A percentile compares a stretch with the other conserved stretches of the same genome.
phyloP scores from a whole-genome alignment of 2,888 invertebrate genomes.

The Eudemis profundana region DNA sequence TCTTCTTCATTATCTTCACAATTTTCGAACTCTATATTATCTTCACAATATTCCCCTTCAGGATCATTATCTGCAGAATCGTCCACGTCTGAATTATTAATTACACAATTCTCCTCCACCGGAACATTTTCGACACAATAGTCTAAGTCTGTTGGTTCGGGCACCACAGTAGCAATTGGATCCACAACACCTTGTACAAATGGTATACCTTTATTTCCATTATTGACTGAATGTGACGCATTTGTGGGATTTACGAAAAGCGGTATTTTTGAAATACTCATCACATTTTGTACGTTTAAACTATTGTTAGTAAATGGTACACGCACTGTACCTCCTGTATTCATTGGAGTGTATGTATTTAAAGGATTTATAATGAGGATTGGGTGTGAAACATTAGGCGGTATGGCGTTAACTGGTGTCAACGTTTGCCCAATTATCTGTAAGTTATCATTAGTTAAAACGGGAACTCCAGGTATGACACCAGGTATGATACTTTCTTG shows the following conservation, averaged over 20 bases:
- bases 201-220: neutral
- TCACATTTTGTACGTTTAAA: neutral
- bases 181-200: neutral
- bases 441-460: slow-evolving; percentile 22
- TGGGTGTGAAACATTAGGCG: neutral
- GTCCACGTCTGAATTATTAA: neutral
- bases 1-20: slow-evolving; percentile 2
- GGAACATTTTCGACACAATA: neutral
- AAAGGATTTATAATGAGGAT: slow-evolving; percentile 23
- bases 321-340: neutral
- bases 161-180: neutral
- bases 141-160: neutral
- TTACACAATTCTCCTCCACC: neutral
- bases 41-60: neutral
- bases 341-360: neutral
- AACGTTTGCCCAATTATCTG: neutral
- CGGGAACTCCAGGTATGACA: neutral
- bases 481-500: neutral
- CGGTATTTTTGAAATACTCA: slow-evolving; percentile 1
- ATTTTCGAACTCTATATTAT: neutral
- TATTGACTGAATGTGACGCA: neutral
- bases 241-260: neutral
- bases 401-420: neutral
- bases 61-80: neutral
- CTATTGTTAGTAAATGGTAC: neutral